Percentiles rank a stretch among this genome's conserved stretches.
Conservation (phyloP, 2,113 vertebrate species). For the Dasypus novemcinctus region DNA sequence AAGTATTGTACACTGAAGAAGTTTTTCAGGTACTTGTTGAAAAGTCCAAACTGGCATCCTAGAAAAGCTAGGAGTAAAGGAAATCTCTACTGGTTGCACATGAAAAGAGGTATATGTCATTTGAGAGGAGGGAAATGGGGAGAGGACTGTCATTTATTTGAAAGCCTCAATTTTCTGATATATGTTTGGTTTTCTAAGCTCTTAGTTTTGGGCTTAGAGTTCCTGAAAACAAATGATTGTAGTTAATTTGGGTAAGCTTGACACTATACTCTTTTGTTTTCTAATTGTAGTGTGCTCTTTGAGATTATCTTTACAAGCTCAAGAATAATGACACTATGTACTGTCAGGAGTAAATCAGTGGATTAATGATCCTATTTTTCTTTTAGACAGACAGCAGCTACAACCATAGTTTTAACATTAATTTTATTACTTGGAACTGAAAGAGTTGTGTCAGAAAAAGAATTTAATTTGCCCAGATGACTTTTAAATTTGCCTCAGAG, state of each 20-base stretch:
- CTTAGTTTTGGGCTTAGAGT: not conserved
- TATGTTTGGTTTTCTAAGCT: not conserved
- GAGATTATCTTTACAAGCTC: not conserved
- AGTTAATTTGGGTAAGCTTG: not conserved
- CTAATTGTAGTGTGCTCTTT: not conserved
- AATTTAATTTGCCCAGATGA: not conserved
- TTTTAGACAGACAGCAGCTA: not conserved
- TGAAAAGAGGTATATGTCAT: not conserved
- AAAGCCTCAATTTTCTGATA: not conserved
- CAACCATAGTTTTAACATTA: not conserved
- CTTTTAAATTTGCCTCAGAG: not conserved
- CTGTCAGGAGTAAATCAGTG: not conserved
- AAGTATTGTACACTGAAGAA: not conserved
- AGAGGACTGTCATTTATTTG: not conserved
- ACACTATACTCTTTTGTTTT: not conserved
- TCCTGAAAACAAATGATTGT: not conserved
- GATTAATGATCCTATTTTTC: not conserved
- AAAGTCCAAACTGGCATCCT: not conserved
- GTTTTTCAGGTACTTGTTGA: not conserved
- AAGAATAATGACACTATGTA: not conserved
- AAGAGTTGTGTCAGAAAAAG: not conserved
- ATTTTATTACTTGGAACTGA: conserved; percentile 14
- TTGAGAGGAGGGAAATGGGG: not conserved
- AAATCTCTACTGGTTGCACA: not conserved
- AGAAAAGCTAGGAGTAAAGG: not conserved